phyloP scores from a whole-genome alignment of 2,113 vertebrate genomes.

The Calypte anna region DNA sequence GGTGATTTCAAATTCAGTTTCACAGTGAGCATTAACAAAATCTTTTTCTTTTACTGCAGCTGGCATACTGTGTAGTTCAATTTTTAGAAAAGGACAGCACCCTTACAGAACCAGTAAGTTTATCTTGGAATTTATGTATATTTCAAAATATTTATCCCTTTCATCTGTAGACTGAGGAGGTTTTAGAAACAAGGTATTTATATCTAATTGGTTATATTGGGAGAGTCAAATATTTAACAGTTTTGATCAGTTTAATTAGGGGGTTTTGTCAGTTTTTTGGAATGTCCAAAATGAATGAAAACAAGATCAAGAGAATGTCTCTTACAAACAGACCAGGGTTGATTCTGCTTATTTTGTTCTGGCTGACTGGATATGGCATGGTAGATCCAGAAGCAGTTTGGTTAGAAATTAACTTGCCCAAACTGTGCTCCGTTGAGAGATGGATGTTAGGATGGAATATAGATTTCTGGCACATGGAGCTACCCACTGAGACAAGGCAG shows the following conservation, averaged over 20 bases:
- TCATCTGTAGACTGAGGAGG: background rate
- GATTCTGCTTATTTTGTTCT: background rate
- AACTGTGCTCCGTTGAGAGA: background rate
- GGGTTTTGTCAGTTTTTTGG: background rate
- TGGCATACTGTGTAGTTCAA: conserved; percentile 97
- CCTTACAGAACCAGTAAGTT: conserved; percentile 93
- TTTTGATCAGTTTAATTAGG: background rate
- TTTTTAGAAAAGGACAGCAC: conserved; percentile 99
- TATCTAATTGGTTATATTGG: background rate
- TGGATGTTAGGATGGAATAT: background rate
- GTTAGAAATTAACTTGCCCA: background rate
- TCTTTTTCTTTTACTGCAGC: conserved; percentile 74
- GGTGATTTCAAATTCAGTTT: background rate
- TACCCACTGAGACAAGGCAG: background rate
- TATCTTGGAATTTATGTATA: background rate
- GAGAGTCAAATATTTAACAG: background rate
- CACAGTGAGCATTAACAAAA: background rate
- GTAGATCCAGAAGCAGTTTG: background rate
- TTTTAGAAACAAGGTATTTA: background rate
- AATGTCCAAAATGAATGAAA: background rate
- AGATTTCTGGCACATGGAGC: background rate
- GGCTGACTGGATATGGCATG: background rate
- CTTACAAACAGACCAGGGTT: background rate
- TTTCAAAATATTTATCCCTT: background rate
- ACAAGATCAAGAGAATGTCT: background rate